These are phyloP conservation scores for Beroe forskalii DNA, from an alignment of 37 sponge, comb jelly and placozoan species.

Conservation along the genomic window DNA sequence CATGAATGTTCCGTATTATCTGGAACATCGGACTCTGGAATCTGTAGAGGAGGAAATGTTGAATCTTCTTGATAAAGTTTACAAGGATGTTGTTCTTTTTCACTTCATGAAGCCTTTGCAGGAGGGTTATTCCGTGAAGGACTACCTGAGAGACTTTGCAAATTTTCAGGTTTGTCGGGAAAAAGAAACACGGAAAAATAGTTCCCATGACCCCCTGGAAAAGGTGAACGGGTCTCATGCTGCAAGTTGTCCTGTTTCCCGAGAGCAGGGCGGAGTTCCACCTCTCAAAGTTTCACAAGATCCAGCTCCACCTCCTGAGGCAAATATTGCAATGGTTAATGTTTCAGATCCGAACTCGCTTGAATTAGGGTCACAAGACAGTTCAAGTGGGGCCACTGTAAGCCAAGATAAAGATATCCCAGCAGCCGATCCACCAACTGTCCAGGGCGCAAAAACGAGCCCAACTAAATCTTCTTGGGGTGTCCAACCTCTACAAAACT, in stretches of 20 bases:
- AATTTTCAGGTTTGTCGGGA: neutral
- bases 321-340: neutral
- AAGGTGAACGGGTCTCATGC: neutral
- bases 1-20: constrained; percentile 72
- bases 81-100: constrained; percentile 19
- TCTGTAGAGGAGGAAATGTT: neutral
- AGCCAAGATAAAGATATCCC: neutral
- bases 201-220: neutral
- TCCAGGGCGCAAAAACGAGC: too few relatives aligned
- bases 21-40: constrained; percentile 70
- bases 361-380: too few relatives aligned
- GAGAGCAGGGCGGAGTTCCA: neutral
- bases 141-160: neutral
- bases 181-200: neutral
- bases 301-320: neutral
- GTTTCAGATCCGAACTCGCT: neutral
- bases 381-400: neutral
- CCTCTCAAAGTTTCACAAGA: neutral
- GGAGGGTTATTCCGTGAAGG: neutral
- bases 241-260: neutral
- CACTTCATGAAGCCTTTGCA: neutral
- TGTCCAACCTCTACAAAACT: neutral
- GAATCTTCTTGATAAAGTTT: neutral
- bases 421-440: neutral
- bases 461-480: neutral